These are phyloP conservation scores for Resseliella maxima DNA, from an alignment of 2,888 invertebrate genomes.

Conservation along the genomic window DNA sequence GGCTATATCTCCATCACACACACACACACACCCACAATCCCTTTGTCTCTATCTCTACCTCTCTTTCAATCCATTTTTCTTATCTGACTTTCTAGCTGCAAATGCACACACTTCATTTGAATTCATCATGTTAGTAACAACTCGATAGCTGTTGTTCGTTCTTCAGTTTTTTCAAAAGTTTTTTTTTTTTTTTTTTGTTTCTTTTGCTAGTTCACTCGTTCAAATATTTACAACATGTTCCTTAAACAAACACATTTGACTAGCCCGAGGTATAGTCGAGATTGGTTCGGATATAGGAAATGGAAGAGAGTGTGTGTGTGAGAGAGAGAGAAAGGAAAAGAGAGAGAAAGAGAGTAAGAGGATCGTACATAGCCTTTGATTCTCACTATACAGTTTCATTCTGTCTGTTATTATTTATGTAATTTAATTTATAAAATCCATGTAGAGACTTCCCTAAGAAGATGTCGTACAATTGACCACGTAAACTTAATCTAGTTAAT, in stretches of 20 bases:
- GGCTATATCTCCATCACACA: too few relatives aligned
- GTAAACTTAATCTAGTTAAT: conserved; percentile 52
- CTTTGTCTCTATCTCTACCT: conserved; percentile 42
- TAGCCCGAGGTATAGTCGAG: neutral
- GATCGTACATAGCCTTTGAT: too few relatives aligned
- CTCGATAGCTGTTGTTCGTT: neutral
- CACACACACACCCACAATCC: neutral
- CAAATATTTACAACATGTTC: neutral
- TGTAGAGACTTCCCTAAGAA: conserved; percentile 17
- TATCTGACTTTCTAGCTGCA: too few relatives aligned
- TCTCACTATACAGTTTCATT: neutral
- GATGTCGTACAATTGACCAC: conserved; percentile 34
- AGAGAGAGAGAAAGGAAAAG: too few relatives aligned
- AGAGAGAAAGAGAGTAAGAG: too few relatives aligned
- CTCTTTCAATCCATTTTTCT: too few relatives aligned
- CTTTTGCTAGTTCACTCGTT: neutral
- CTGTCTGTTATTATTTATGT: conserved; percentile 32
- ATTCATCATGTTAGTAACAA: neutral
- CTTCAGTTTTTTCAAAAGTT: neutral
- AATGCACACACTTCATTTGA: conserved; percentile 27
- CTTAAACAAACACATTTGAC: neutral
- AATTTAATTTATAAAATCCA: conserved; percentile 25
- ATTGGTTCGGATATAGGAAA: too few relatives aligned
- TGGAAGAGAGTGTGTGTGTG: too few relatives aligned
- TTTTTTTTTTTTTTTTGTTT: neutral